Conservation (phyloP, 2,113 vertebrate species). For the Elaphurus davidianus region DNA sequence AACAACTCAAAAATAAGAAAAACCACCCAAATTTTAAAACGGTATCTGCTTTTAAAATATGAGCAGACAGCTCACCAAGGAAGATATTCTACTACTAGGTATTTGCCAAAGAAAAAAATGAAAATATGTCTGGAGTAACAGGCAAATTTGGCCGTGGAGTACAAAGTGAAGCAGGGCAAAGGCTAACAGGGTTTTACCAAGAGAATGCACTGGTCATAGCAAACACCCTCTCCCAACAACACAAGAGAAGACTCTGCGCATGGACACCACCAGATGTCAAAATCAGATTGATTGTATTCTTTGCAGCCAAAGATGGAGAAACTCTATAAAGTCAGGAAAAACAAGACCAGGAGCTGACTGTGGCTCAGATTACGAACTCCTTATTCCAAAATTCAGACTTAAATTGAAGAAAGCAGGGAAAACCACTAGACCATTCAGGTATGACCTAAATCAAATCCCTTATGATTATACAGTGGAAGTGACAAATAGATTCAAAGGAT, state of each 20-base stretch:
- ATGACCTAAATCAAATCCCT: not conserved
- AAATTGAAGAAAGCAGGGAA: not conserved
- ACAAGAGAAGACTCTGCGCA: not conserved
- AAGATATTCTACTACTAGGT: not conserved
- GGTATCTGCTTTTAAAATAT: not conserved
- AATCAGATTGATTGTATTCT: not conserved
- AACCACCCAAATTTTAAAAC: not conserved
- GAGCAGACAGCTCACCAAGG: not conserved
- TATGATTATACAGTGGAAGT: not conserved
- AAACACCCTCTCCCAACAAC: not conserved
- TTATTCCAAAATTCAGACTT: not conserved
- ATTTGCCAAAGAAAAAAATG: not conserved
- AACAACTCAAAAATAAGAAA: not conserved
- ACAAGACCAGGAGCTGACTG: not conserved
- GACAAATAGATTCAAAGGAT: not conserved
- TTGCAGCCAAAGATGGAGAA: not conserved
- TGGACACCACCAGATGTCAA: not conserved
- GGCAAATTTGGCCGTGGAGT: not conserved
- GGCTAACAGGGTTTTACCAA: not conserved
- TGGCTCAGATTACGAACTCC: not conserved
- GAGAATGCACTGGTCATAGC: not conserved
- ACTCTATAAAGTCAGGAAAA: not conserved
- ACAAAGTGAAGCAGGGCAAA: not conserved
- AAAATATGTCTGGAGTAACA: not conserved
- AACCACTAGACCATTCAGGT: not conserved